phyloP scores from a whole-genome alignment of 2,113 vertebrate genomes.

The Chionis minor region DNA sequence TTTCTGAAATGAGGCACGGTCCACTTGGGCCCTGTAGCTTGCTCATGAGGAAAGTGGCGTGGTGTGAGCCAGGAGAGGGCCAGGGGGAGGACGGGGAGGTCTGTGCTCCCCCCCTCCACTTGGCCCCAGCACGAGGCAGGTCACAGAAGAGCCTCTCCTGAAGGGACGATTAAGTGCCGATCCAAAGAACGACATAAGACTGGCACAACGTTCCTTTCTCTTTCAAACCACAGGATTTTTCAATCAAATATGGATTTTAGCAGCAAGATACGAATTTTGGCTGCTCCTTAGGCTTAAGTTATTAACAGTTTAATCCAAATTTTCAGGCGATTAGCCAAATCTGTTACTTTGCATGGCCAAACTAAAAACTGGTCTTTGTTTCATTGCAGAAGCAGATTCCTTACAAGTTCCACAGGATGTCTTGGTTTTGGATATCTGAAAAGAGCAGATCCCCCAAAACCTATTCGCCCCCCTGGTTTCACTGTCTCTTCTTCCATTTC shows the following conservation, averaged over 20 bases:
- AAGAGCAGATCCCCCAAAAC: not conserved
- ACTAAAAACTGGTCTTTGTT: not conserved
- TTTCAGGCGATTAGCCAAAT: not conserved
- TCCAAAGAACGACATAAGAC: not conserved
- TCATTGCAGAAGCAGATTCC: not conserved
- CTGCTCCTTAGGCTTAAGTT: not conserved
- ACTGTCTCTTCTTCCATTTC: not conserved
- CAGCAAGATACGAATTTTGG: conserved; percentile 18
- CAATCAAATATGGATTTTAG: conserved; percentile 9
- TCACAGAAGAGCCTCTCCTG: not conserved
- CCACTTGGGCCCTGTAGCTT: not conserved
- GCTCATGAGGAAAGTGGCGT: not conserved
- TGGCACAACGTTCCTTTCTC: not conserved
- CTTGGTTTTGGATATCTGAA: not conserved
- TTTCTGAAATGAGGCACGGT: not conserved
- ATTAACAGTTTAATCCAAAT: conserved; percentile 29
- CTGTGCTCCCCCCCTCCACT: not conserved
- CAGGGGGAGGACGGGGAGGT: not conserved
- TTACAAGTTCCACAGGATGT: not conserved
- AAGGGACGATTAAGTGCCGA: not conserved
- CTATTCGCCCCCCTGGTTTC: not conserved
- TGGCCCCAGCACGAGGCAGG: not conserved
- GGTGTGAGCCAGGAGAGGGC: not conserved
- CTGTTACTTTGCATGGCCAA: not conserved
- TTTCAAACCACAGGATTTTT: conserved; percentile 19